These are phyloP conservation scores for Lottia scabra DNA, from an alignment of 2,888 invertebrate genomes.

Conservation along the genomic window DNA sequence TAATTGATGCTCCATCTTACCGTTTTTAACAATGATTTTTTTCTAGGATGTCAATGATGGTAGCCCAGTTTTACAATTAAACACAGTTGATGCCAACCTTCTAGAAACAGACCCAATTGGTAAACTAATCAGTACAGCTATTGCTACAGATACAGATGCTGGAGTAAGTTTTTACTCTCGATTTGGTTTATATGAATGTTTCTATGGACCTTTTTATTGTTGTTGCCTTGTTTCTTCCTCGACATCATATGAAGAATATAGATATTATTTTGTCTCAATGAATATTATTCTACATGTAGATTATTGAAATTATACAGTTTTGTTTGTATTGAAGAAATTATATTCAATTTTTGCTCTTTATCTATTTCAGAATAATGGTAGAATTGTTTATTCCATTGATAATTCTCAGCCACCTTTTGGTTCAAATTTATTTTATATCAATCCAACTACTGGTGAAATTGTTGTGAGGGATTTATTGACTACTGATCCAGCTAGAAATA, in stretches of 20 bases:
- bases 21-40: neutral
- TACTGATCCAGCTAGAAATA: conserved; percentile 4
- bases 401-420: conserved; percentile 16
- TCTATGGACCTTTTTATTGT: neutral
- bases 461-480: conserved; percentile 22
- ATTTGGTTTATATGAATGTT: neutral
- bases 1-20: neutral
- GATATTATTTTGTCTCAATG: too few relatives aligned
- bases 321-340: too few relatives aligned
- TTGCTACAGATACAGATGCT: conserved; percentile 42
- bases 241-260: too few relatives aligned
- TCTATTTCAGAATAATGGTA: neutral
- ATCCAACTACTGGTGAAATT: conserved; percentile 38
- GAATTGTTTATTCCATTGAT: conserved; percentile 4
- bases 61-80: conserved; percentile 36
- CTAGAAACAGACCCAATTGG: conserved; percentile 41
- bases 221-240: too few relatives aligned
- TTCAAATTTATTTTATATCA: conserved; percentile 24
- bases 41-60: conserved; percentile 56
- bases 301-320: too few relatives aligned
- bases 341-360: too few relatives aligned
- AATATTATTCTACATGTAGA: too few relatives aligned
- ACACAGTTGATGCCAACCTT: conserved; percentile 20
- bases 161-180: conserved; percentile 22
- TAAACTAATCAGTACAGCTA: conserved; percentile 29